Conservation (phyloP, 2,888 invertebrate species). For the Nephrotoma guestfalica region DNA sequence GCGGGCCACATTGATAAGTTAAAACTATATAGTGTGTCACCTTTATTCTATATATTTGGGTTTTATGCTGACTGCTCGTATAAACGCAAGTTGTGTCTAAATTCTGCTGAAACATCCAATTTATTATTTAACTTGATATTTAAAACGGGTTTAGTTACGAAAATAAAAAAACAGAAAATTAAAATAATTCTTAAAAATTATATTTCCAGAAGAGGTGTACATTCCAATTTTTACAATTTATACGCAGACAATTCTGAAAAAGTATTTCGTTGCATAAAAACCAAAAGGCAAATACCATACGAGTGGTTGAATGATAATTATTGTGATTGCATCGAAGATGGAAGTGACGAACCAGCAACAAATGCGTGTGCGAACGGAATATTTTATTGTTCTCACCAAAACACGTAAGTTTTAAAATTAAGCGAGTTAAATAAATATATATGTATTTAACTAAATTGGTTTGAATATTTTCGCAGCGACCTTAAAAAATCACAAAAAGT, state of each 20-base stretch:
- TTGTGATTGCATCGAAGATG: constrained; percentile 67
- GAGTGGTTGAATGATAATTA: constrained; percentile 64
- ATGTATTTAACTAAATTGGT: background rate
- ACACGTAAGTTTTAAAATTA: background rate
- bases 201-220: constrained; percentile 26
- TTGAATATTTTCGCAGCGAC: background rate
- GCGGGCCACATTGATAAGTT: too few relatives aligned
- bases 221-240: constrained; percentile 29
- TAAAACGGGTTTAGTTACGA: background rate
- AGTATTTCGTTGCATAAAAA: constrained; percentile 33
- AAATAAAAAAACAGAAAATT: background rate
- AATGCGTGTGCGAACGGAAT: constrained; percentile 72
- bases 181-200: background rate
- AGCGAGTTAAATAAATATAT: background rate
- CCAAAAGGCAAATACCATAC: constrained; percentile 36
- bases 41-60: too few relatives aligned
- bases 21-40: too few relatives aligned
- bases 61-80: too few relatives aligned
- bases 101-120: too few relatives aligned
- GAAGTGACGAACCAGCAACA: constrained; percentile 70
- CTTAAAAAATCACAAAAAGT: constrained; percentile 18
- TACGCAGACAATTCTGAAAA: constrained; percentile 33
- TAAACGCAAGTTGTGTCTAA: too few relatives aligned
- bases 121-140: too few relatives aligned
- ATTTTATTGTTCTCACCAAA: constrained; percentile 63